Evolutionary conservation across 2,888 invertebrate species (phyloP), one percentile per base, ranked within the genome.

Genomic region (Azorinus chamasolen): DNA sequence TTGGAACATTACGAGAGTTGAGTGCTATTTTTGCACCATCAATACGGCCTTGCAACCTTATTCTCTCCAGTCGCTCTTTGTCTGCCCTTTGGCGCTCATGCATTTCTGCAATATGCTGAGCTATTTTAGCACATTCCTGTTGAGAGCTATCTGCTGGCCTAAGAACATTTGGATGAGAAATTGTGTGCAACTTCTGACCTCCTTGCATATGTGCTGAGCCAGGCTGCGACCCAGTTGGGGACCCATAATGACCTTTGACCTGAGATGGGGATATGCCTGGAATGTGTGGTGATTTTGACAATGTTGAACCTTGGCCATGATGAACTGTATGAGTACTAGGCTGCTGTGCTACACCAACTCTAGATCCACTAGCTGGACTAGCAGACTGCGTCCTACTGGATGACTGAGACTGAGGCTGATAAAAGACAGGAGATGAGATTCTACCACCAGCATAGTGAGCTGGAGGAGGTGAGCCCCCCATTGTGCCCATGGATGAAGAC

Each of bases 121-220:
- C 80, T 53, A 80, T 80, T 63, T 73, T 80, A 8, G 80, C 80
- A 73, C 80, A 80, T 50, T 80, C 76, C 48, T 76, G 76, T n/a
- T 72, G 69, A n/a, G 76, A 65, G 25, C 61, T 65, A 16, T 65
- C 75, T 16, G 72, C 55, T 18, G 79, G 72, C 32, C 78, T 45
- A 8, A 78, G 51, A 25, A 78, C 63, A 51, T 73, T 62, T 20
- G 59, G 53, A 2, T 54, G 55, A 39, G 55, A 24, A 32, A 1
- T 63, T 54, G 27, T 22, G 10, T 4, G 32, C 5, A 32, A 10
- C 10, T 32, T 32, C 32, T 32, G 32, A 10, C 32, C 32, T 6
- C 32, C 32, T 10, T 32, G 32, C 32, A 32, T 32, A 32, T 32
- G 32, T 14, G 50, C n/a, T 20, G n/a, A 3, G 45, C 45, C 20